Percentiles rank a stretch among this genome's conserved stretches.
These are phyloP conservation scores for Lissonota sp. DNA, from an alignment of 2,888 invertebrate species.

Conservation along the genomic window DNA sequence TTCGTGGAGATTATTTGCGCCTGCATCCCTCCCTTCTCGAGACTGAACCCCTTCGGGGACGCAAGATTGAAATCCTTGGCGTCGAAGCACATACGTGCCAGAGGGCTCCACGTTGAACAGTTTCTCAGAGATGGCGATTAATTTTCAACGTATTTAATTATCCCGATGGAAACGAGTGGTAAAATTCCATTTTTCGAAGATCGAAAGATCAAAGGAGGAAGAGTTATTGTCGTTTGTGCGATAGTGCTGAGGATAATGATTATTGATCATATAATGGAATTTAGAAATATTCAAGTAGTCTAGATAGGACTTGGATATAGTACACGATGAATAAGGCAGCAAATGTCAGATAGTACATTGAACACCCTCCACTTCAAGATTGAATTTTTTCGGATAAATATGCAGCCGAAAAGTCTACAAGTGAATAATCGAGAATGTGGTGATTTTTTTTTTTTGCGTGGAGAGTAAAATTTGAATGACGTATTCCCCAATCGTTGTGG, in stretches of 20 bases:
- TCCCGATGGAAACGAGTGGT: conserved; percentile 8
- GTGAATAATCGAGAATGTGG: conserved; percentile 43
- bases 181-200: not conserved
- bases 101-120: conserved; percentile 1
- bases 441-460: conserved; percentile 25
- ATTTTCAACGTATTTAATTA: conserved; percentile 33
- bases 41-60: conserved; percentile 43
- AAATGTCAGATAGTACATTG: not conserved
- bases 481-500: conserved; percentile 6
- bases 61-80: conserved; percentile 54
- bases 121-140: conserved; percentile 6
- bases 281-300: no score
- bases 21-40: conserved; percentile 23
- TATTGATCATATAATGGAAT: not conserved
- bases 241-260: not conserved
- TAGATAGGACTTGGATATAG: no score
- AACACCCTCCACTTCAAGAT: not conserved
- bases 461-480: conserved; percentile 26
- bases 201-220: not conserved
- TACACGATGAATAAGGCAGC: no score
- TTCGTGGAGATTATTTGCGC: conserved; percentile 24
- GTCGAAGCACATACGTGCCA: conserved; percentile 17
- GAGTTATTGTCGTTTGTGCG: not conserved
- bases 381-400: not conserved
- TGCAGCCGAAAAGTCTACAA: not conserved